Evolutionary conservation across 37 sponge, comb jelly and placozoan species (phyloP).

Genomic region (Aplysina aerophoba): DNA sequence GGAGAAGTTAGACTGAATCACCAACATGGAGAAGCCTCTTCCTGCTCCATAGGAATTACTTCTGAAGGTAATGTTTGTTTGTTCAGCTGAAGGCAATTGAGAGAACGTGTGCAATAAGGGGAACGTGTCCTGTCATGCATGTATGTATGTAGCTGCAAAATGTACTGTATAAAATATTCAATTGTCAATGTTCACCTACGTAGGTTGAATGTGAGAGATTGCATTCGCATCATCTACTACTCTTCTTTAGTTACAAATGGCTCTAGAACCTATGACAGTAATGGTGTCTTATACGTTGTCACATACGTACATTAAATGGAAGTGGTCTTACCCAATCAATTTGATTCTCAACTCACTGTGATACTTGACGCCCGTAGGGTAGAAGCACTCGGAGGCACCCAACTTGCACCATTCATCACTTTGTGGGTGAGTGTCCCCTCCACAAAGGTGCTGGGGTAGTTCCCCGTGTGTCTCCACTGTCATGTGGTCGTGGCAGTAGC

Average conservation of each 20-base stretch:
- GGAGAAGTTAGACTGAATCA: not conserved
- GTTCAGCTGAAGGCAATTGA: not conserved
- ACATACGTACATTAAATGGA: too few species aligned
- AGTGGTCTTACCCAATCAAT: too few species aligned
- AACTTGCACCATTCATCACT: not conserved
- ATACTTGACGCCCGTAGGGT: not conserved
- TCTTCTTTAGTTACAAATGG: too few species aligned
- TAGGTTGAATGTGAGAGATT: too few species aligned
- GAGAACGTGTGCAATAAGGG: not conserved
- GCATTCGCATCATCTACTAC: too few species aligned
- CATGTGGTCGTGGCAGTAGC: not conserved
- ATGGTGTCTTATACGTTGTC: too few species aligned
- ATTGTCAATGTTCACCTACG: too few species aligned
- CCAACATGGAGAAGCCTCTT: not conserved
- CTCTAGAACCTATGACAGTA: too few species aligned
- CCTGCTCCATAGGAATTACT: not conserved
- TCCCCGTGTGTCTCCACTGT: not conserved
- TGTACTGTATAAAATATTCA: not conserved
- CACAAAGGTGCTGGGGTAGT: not conserved
- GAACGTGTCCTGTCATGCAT: too few species aligned
- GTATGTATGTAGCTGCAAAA: not conserved
- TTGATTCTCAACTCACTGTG: too few species aligned
- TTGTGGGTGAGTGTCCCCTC: not conserved
- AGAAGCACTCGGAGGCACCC: not conserved
- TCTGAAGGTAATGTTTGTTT: slow-evolving; percentile 22